A percentile compares a stretch with the other conserved stretches of the same genome.
phyloP scores from a whole-genome alignment of 1,140 invertebrate genomes.

The Liolophura sinensis region DNA sequence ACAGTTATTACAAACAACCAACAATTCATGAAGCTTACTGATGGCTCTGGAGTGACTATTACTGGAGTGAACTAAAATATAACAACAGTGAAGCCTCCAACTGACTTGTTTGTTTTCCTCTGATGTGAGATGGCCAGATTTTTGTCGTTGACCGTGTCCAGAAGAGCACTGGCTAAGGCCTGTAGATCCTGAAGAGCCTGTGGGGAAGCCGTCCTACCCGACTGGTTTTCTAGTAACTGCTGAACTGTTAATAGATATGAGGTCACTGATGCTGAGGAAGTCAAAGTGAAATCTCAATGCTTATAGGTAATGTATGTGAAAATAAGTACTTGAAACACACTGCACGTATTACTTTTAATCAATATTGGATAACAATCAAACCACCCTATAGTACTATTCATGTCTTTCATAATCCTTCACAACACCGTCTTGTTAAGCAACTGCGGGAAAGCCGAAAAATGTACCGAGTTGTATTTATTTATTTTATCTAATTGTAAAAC shows the following conservation, averaged over 20 bases:
- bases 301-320: not conserved
- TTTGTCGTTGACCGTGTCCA: conserved; percentile 85
- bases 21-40: too few species aligned
- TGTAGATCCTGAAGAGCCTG: conserved; percentile 75
- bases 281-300: not conserved
- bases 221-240: conserved; percentile 52
- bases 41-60: not conserved
- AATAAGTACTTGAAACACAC: not conserved
- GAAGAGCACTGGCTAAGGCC: conserved; percentile 73
- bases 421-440: too few species aligned
- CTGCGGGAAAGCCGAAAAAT: too few species aligned
- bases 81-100: not conserved
- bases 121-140: conserved; percentile 79
- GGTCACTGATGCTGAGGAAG: not conserved
- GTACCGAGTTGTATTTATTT: too few species aligned
- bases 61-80: not conserved
- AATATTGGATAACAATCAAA: too few species aligned
- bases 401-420: too few species aligned
- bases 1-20: too few species aligned
- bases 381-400: too few species aligned
- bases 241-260: conserved; percentile 51
- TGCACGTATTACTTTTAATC: too few species aligned
- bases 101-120: conserved; percentile 77
- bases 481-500: too few species aligned
- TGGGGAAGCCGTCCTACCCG: conserved; percentile 68